Evolutionary conservation across 2,113 vertebrate species (phyloP).

Genomic region (Sterrhoptilus dennistouni): DNA sequence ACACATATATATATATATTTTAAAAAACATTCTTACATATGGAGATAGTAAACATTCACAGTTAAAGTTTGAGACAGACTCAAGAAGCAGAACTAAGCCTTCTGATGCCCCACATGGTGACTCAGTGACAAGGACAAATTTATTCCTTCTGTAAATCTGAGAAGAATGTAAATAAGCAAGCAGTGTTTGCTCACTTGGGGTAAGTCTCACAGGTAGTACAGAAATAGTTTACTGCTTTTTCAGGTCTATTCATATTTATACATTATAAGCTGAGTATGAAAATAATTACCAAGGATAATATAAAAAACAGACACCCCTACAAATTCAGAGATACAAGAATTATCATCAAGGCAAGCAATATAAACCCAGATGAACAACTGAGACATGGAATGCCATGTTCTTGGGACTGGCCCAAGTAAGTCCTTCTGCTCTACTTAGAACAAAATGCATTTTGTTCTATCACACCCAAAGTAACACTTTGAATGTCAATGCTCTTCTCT

Average conservation of each 20-base stretch:
- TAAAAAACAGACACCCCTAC: accelerated
- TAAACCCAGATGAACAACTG: not conserved
- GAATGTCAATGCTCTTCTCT: not conserved
- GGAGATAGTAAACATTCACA: not conserved
- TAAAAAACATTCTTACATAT: not conserved
- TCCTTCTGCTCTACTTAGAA: not conserved
- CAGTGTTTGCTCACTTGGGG: not conserved
- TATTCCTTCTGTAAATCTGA: not conserved
- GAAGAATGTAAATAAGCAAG: not conserved
- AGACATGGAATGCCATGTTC: not conserved
- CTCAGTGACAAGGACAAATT: not conserved
- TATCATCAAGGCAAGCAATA: not conserved
- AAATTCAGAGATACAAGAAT: not conserved
- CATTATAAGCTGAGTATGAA: not conserved
- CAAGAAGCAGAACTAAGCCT: not conserved
- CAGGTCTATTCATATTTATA: not conserved
- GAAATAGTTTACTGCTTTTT: not conserved
- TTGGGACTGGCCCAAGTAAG: not conserved
- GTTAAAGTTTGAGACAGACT: not conserved
- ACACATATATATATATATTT: not conserved
- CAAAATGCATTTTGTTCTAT: not conserved
- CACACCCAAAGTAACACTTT: not conserved
- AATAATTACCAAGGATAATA: not conserved
- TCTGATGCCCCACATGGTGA: not conserved
- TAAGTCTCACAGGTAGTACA: not conserved